A percentile compares a stretch with the other conserved stretches of the same genome.
Evolutionary conservation across 2,797 vertebrate species (phyloP).

Genomic region (Staurois parvus): DNA sequence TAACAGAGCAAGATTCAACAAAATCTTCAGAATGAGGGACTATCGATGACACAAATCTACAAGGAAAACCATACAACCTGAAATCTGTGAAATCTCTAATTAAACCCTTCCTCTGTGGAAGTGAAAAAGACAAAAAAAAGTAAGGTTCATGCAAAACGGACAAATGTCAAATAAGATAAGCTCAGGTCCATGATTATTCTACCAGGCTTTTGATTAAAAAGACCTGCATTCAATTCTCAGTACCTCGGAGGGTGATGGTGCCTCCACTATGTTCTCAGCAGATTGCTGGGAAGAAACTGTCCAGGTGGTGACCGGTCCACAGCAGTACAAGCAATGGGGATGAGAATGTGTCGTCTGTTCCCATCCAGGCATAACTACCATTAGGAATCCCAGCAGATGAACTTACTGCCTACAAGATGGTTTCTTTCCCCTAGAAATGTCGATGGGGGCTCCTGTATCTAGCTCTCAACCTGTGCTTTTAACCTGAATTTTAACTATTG

Average conservation of each 20-base stretch:
- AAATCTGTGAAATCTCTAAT: constrained; percentile 31
- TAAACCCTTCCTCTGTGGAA: constrained; percentile 28
- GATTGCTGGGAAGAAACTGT: constrained; percentile 29
- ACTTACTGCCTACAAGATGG: constrained; percentile 41
- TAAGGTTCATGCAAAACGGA: constrained; percentile 63
- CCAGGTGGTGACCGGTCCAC: constrained; percentile 43
- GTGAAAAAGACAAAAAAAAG: constrained; percentile 27
- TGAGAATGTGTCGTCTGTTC: neutral
- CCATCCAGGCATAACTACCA: constrained; percentile 6
- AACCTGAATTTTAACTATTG: constrained; percentile 55
- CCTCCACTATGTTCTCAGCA: constrained; percentile 46
- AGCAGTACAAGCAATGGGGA: constrained; percentile 36
- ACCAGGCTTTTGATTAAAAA: constrained; percentile 68
- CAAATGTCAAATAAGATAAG: constrained; percentile 70
- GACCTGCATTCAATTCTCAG: constrained; percentile 70
- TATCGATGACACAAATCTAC: neutral
- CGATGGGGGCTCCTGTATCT: constrained; percentile 40
- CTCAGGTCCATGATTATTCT: constrained; percentile 76
- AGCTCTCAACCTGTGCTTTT: constrained; percentile 42
- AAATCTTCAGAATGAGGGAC: constrained; percentile 9
- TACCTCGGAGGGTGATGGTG: constrained; percentile 67
- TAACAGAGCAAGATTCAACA: constrained; percentile 29
- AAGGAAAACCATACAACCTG: constrained; percentile 13
- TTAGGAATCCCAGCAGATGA: constrained; percentile 11
- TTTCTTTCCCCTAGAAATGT: constrained; percentile 10